A percentile compares a stretch with the other conserved stretches of the same genome.
Evolutionary conservation across 1,140 invertebrate species (phyloP).

Genomic region (Lepeophtheirus salmonis): DNA sequence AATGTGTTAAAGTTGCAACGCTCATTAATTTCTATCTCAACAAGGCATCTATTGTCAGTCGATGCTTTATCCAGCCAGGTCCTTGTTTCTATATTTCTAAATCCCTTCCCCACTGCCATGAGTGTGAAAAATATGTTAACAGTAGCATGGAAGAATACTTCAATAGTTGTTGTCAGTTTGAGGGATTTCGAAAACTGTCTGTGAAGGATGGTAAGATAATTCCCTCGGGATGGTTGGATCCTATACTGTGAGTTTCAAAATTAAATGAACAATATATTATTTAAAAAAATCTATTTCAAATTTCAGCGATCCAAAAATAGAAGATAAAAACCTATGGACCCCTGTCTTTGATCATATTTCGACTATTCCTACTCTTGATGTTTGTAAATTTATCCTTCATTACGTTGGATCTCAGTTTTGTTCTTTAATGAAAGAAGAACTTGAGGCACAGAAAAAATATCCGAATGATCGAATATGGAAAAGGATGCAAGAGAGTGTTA

Average conservation of each 20-base stretch:
- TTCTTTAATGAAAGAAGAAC: constrained; percentile 74
- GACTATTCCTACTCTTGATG: background rate
- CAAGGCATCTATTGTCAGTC: too few relatives aligned
- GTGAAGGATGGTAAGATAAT: background rate
- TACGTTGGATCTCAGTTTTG: constrained; percentile 92
- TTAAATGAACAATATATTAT: too few relatives aligned
- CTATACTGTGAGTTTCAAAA: background rate
- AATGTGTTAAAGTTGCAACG: background rate
- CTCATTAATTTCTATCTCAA: background rate
- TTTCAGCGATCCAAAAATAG: background rate
- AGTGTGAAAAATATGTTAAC: background rate
- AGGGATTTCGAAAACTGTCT: background rate
- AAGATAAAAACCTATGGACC: background rate
- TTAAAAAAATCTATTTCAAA: too few relatives aligned
- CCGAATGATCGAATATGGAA: constrained; percentile 61
- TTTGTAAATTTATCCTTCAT: constrained; percentile 54
- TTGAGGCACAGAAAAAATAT: constrained; percentile 25
- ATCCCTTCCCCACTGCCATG: background rate
- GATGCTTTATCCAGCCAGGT: background rate
- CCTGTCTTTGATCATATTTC: background rate
- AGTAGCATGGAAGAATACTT: background rate
- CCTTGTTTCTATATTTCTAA: background rate
- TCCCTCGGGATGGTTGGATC: background rate
- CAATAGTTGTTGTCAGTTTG: background rate
- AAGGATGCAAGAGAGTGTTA: constrained; percentile 74